Evolutionary conservation across 2,888 invertebrate species (phyloP).

Genomic region (Macrophya alboannulata): DNA sequence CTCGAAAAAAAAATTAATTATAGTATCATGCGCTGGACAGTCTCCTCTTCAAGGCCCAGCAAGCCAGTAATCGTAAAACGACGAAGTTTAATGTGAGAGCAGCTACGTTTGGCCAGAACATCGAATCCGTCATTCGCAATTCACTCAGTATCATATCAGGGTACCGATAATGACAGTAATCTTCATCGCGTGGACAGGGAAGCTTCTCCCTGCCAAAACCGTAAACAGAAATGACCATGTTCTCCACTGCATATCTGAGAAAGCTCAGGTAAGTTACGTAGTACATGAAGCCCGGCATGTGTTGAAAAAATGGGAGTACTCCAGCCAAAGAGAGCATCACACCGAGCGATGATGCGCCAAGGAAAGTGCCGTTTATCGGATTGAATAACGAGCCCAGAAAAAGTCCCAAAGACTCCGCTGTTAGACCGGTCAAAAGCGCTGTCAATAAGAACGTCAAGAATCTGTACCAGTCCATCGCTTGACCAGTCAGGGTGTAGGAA

Average conservation of each 20-base stretch:
- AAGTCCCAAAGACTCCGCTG: constrained; percentile 93
- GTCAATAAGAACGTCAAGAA: constrained; percentile 89
- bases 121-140: constrained; percentile 84
- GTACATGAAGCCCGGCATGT: constrained; percentile 88
- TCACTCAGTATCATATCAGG: constrained; percentile 86
- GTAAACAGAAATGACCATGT: constrained; percentile 88
- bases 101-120: constrained; percentile 86
- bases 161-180: constrained; percentile 88
- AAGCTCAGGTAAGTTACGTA: constrained; percentile 89
- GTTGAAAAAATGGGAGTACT: constrained; percentile 90
- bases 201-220: constrained; percentile 86
- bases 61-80: constrained; percentile 84
- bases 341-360: constrained; percentile 90
- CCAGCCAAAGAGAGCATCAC: constrained; percentile 91
- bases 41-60: constrained; percentile 84
- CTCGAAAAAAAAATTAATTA: not conserved
- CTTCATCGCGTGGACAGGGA: constrained; percentile 84
- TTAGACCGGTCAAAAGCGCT: constrained; percentile 86
- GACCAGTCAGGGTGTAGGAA: constrained; percentile 90
- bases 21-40: constrained; percentile 68
- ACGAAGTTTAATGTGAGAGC: constrained; percentile 84
- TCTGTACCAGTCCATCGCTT: constrained; percentile 88
- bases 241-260: constrained; percentile 90
- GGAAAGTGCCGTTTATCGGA: constrained; percentile 93
- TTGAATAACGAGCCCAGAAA: constrained; percentile 91